Base-by-base conservation (phyloP, 2,113 vertebrate species). In the Indicator indicator region DNA sequence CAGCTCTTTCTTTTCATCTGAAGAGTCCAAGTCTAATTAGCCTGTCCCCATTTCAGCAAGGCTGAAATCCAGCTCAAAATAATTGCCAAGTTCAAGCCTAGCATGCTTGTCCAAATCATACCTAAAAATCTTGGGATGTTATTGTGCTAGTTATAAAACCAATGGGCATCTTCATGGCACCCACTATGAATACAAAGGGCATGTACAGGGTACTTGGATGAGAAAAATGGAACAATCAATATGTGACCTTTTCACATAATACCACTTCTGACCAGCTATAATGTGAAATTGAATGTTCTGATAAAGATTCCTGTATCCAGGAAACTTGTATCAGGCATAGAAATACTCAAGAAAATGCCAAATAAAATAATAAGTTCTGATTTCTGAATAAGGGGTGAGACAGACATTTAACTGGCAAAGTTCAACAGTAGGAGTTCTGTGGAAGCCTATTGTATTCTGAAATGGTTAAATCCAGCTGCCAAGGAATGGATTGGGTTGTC, bases 41-140 rank as follows among this genome's bases (percentile, higher is more conserved):
- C 86, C 73, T 69, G 73, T 82, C 54, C 80, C 86, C 67, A 79
- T 93, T 97, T 93, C 70, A 90, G 67, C 52, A 79, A 90, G 63
- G 63, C 90, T 86, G 83, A 94, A 93, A 89, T 80, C 80, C 76
- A 93, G n/a, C 70, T 89, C 90, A 87, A 72, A 94, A 89, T 92
- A 93, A 87, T 84, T 93, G 68, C 83, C 64, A 84, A 93, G 81
- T 55, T 59, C 0, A 1, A 85, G 87, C 63, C n/a, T 76, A 90
- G 70, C 59, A 60, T n/a, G 16, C 73, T 80, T 63, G 56, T 55
- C 50, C 59, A 89, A 78, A 89, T 76, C 67, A 42, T 21, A 69
- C 55, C 77, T 73, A 55, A 24, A 76, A 18, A 55, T 30, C 80
- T 87, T 82, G 63, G 44, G 73, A 94, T 65, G 17, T 38, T 72